These are phyloP conservation scores for Drosophila saltans DNA, from an alignment of 1,140 invertebrate genomes.

Conservation along the genomic window DNA sequence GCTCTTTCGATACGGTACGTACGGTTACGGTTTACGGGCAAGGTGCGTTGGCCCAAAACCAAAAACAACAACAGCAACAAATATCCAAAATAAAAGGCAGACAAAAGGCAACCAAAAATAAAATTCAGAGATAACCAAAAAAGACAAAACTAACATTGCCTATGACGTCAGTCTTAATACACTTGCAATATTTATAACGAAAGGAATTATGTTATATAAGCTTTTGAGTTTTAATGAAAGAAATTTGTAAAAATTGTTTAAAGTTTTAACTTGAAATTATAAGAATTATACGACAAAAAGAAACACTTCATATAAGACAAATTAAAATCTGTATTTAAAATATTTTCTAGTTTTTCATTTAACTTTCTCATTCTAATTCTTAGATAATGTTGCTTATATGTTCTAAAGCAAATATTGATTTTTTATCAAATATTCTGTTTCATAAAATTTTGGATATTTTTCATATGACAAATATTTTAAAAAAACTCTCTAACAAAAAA, in stretches of 20 bases:
- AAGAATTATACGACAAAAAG: too few species aligned
- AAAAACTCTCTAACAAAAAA: too few species aligned
- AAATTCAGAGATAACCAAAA: neutral
- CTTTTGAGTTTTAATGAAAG: neutral
- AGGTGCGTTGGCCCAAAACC: constrained; percentile 25
- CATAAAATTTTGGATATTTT: too few species aligned
- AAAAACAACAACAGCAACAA: constrained; percentile 2
- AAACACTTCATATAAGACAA: too few species aligned
- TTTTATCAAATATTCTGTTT: too few species aligned
- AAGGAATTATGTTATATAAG: neutral
- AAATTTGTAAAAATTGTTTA: neutral
- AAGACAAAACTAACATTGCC: neutral
- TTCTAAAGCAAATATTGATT: too few species aligned
- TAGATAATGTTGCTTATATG: too few species aligned
- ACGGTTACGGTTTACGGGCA: neutral
- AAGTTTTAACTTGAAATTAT: too few species aligned
- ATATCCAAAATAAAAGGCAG: neutral
- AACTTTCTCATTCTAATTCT: too few species aligned
- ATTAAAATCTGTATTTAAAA: too few species aligned
- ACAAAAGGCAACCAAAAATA: neutral
- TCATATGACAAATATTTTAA: too few species aligned
- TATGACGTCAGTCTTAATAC: constrained; percentile 3
- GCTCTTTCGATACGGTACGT: constrained; percentile 1
- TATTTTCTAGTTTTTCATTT: too few species aligned
- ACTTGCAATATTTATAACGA: neutral